Base-by-base conservation (phyloP, 2,888 invertebrate genomes). In the Lordiphosa andalusiaca region DNA sequence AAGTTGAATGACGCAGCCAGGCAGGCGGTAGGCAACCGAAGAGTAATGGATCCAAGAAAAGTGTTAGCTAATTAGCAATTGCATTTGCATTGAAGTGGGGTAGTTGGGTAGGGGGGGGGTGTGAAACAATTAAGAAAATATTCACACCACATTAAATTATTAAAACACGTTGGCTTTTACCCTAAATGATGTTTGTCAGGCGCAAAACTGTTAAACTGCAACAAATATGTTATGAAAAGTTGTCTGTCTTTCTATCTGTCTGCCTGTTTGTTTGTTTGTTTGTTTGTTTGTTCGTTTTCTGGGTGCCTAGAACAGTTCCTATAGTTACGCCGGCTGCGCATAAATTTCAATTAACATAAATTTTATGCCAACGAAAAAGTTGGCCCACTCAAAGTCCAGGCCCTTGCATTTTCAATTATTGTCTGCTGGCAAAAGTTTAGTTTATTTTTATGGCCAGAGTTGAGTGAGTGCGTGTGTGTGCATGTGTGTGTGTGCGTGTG, bases 311-410 rank as follows among this genome's bases (percentile, higher is more conserved):
- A n/a, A n/a, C n/a, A n/a, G n/a, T n/a, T n/a, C n/a, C n/a, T n/a
- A n/a, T 16, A 48, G 52, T 33, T 33, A 21, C 16, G 23, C 35
- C 13, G 47, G 30, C 50, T 53, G 65, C 67, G 68, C 69, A 83
- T 85, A 72, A 80, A 85, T 85, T 83, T 80, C 76, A 85, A 85
- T 80, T 85, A 85, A 80, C 77, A 70, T 80, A 73, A 72, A 80
- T 80, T 85, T 72, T 56, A 67, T 72, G 73, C 58, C 67, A 53
- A 58, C 60, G 25, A 23, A 52, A 58, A 53, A 84, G 71, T 71
- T 73, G 40, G 60, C 49, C 65, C n/a, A 48, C 50, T 46, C 57
- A 44, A 12, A 25, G 1, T 25, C 12, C 33, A 16, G 21, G 2
- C 4, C 23, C 35, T 10, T 44, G 62, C 67, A 64, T 67, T 76